Conservation (phyloP, 2,888 invertebrate species). For the Spisula solida region DNA sequence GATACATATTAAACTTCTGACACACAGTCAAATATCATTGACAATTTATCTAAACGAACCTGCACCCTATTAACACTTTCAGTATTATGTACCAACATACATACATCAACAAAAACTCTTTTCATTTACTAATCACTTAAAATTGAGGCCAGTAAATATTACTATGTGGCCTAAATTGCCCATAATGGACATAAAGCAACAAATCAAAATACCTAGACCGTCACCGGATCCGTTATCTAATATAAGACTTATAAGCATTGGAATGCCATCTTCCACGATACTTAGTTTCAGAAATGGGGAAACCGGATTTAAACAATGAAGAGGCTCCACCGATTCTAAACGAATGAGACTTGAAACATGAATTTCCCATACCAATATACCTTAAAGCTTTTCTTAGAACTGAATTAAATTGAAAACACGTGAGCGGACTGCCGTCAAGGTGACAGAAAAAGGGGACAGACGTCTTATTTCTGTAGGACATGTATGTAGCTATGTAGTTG, state of each 20-base stretch:
- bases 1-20: too few relatives aligned
- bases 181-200: too few relatives aligned
- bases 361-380: constrained; percentile 23
- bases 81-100: too few relatives aligned
- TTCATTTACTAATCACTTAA: too few relatives aligned
- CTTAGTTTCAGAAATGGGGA: constrained; percentile 30
- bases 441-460: constrained; percentile 34
- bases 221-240: neutral
- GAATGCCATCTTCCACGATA: constrained; percentile 39
- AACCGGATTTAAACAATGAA: constrained; percentile 23
- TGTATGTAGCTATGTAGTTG: neutral
- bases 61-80: too few relatives aligned
- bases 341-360: constrained; percentile 36
- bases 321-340: constrained; percentile 51
- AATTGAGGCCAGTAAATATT: too few relatives aligned
- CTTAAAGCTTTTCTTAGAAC: constrained; percentile 30
- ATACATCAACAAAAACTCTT: too few relatives aligned
- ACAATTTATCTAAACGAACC: too few relatives aligned
- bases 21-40: too few relatives aligned
- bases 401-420: constrained; percentile 25
- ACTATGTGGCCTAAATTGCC: too few relatives aligned
- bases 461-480: neutral
- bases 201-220: neutral
- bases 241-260: constrained; percentile 36
- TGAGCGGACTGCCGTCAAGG: constrained; percentile 18